Evolutionary conservation across 1,140 invertebrate species (phyloP).

Genomic region (Dreissena polymorpha): DNA sequence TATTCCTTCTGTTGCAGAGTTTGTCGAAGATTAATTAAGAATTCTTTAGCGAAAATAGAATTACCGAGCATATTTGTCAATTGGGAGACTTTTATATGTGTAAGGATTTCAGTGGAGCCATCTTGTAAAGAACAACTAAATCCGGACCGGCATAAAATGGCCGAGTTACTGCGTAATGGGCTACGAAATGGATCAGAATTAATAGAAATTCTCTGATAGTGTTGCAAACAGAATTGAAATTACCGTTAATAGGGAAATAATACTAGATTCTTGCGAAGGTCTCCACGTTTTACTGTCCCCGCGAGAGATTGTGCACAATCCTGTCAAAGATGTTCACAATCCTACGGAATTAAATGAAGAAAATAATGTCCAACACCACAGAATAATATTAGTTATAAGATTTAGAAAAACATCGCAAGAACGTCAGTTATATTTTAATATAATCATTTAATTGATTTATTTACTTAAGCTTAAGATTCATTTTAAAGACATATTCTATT

Average conservation of each 20-base stretch:
- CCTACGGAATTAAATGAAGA: conserved; percentile 53
- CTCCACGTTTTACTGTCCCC: conserved; percentile 36
- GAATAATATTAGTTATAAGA: too few relatives aligned
- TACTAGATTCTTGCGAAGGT: conserved; percentile 12
- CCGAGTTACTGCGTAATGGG: conserved; percentile 24
- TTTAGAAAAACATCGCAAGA: too few relatives aligned
- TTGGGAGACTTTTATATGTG: conserved; percentile 33
- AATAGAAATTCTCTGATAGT: conserved; percentile 54
- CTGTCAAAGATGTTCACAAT: conserved; percentile 47
- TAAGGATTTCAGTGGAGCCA: conserved; percentile 38
- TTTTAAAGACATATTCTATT: too few relatives aligned
- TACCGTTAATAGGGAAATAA: conserved; percentile 56
- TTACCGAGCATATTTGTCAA: conserved; percentile 18
- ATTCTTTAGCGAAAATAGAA: conserved; percentile 37
- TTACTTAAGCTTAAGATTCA: too few relatives aligned
- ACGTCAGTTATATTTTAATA: too few relatives aligned
- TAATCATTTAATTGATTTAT: too few relatives aligned
- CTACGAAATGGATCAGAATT: conserved; percentile 53
- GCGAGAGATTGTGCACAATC: conserved; percentile 36
- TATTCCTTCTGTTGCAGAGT: conserved; percentile 54
- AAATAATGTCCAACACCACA: conserved; percentile 18
- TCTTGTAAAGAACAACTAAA: conserved; percentile 19
- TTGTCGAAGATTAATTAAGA: conserved; percentile 33
- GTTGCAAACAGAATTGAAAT: conserved; percentile 58
- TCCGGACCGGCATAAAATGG: conserved; percentile 22